Percentiles rank a stretch among this genome's conserved stretches.
Conservation (phyloP, 2,797 vertebrate species). For the Chaetophractus vellerosus region DNA sequence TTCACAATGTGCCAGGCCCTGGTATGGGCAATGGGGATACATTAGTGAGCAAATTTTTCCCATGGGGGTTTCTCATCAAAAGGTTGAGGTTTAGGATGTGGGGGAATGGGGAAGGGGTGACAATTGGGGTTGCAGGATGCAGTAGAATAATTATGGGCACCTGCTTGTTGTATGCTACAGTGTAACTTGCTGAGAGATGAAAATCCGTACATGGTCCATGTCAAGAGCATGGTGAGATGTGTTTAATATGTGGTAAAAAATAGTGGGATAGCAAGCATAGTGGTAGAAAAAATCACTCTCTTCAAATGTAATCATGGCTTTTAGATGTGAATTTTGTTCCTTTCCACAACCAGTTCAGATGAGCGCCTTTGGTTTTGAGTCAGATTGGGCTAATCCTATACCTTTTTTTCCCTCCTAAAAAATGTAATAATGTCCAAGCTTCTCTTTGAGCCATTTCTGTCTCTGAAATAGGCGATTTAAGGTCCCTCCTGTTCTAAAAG, state of each 20-base stretch:
- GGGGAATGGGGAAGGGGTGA: background rate
- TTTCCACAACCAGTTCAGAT: slow-evolving; percentile 1
- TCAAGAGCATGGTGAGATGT: background rate
- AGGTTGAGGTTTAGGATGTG: background rate
- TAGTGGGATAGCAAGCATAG: background rate
- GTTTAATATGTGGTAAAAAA: background rate
- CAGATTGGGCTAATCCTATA: slow-evolving; percentile 64
- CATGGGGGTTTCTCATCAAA: background rate
- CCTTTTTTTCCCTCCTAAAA: slow-evolving; percentile 57
- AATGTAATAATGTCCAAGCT: slow-evolving; percentile 42
- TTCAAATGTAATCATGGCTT: slow-evolving; percentile 11
- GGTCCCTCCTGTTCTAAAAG: slow-evolving; percentile 67
- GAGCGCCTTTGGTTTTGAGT: slow-evolving; percentile 70
- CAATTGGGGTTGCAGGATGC: no score
- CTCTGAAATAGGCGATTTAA: slow-evolving; percentile 79
- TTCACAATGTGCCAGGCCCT: background rate
- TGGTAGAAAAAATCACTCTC: background rate
- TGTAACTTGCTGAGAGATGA: background rate
- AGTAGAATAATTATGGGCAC: background rate
- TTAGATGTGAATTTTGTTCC: slow-evolving; percentile 54
- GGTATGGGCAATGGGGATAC: background rate
- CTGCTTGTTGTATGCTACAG: background rate
- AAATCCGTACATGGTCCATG: background rate
- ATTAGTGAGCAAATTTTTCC: background rate
- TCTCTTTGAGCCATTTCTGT: slow-evolving; percentile 73